phyloP scores from a whole-genome alignment of 2,888 invertebrate species.

The Sepiola atlantica region DNA sequence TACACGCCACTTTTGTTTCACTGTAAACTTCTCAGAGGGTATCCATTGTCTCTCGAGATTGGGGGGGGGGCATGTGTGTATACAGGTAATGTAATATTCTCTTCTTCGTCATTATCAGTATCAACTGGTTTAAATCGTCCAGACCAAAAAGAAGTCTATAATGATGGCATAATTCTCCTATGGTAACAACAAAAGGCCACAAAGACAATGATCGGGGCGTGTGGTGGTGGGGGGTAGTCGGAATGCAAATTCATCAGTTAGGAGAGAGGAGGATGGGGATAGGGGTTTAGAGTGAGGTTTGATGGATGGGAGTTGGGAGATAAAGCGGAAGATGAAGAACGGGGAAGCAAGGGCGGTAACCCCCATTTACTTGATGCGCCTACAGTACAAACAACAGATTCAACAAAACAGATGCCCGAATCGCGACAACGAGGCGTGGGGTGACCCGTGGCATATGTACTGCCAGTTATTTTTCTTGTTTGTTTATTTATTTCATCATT shows the following conservation, averaged over 20 bases:
- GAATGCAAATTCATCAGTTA: not conserved
- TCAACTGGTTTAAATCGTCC: not conserved
- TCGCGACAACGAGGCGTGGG: not conserved
- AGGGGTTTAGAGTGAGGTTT: no score
- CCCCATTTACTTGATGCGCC: not conserved
- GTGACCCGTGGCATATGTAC: not conserved
- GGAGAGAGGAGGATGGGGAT: not conserved
- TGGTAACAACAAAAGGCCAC: not conserved
- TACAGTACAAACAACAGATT: not conserved
- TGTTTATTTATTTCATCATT: no score
- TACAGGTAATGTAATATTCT: no score
- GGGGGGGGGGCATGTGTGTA: no score
- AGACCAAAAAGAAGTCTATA: not conserved
- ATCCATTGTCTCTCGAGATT: no score
- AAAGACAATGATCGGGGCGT: not conserved
- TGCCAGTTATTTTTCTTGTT: not conserved
- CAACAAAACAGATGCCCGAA: constrained; percentile 32
- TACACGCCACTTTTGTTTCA: no score
- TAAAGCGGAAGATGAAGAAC: not conserved
- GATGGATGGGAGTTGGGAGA: not conserved
- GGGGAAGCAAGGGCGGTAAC: not conserved
- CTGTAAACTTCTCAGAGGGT: no score
- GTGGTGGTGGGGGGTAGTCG: not conserved
- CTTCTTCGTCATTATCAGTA: not conserved
- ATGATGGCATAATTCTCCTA: not conserved